Conservation (phyloP, 2,797 vertebrate genomes). For the Silurus aristotelis region DNA sequence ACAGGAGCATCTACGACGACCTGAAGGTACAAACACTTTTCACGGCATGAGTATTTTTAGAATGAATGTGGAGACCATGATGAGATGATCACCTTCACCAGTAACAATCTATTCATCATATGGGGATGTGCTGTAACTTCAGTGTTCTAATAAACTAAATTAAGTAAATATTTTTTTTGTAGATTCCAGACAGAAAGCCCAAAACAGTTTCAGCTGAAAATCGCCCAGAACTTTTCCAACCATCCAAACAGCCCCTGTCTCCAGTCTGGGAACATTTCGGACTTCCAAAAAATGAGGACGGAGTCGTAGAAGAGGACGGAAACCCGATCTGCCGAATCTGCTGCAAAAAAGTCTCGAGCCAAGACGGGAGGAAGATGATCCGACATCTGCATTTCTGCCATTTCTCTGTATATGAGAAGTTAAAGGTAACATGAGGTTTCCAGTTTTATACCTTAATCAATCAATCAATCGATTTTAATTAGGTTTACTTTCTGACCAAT, state of each 20-base stretch:
- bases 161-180: background rate
- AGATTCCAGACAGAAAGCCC: slow-evolving; percentile 39
- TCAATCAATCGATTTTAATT: too few relatives aligned
- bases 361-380: slow-evolving; percentile 34
- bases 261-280: slow-evolving; percentile 45
- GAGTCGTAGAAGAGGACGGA: slow-evolving; percentile 25
- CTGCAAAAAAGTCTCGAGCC: slow-evolving; percentile 37
- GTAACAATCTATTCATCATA: background rate
- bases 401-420: slow-evolving; percentile 26
- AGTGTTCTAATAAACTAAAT: background rate
- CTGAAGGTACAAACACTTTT: slow-evolving; percentile 22
- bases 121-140: too few relatives aligned
- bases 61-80: background rate
- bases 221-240: slow-evolving; percentile 28
- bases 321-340: slow-evolving; percentile 35
- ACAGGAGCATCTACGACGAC: slow-evolving; percentile 34
- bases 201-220: slow-evolving; percentile 34
- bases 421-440: slow-evolving; percentile 17
- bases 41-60: background rate
- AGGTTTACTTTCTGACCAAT: background rate
- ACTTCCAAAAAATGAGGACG: slow-evolving; percentile 18
- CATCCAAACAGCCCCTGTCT: slow-evolving; percentile 15
- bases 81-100: background rate
- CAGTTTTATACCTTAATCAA: too few relatives aligned
- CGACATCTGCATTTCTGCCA: slow-evolving; percentile 47